These are phyloP conservation scores for Nyctereutes procyonoides DNA, from an alignment of 2,113 vertebrate genomes.

Conservation along the genomic window DNA sequence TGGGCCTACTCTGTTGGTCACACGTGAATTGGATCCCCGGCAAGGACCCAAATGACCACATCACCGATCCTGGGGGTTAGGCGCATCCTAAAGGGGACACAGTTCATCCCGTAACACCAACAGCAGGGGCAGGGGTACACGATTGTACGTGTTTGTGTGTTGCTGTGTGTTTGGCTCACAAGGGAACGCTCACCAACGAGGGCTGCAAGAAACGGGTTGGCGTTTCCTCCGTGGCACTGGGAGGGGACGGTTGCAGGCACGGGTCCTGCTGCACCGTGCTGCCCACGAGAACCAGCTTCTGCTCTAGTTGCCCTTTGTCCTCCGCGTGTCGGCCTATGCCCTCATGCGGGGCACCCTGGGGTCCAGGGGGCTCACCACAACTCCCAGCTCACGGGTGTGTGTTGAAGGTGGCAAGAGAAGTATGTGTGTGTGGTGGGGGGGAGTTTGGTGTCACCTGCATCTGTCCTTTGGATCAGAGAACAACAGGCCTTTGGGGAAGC, in stretches of 20 bases:
- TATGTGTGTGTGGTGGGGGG: not conserved
- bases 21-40: accelerated
- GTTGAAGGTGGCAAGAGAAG: accelerated
- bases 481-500: not conserved
- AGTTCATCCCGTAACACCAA: accelerated
- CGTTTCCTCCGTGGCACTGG: not conserved
- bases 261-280: accelerated
- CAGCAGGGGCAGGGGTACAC: not conserved
- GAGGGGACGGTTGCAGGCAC: accelerated
- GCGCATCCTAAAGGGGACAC: not conserved
- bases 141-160: accelerated
- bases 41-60: accelerated
- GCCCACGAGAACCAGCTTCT: not conserved
- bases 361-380: accelerated
- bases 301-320: not conserved
- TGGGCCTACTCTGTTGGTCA: accelerated
- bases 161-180: accelerated
- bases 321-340: not conserved
- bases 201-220: accelerated
- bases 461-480: not conserved
- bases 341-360: accelerated
- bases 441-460: accelerated
- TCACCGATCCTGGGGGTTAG: not conserved
- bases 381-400: not conserved
- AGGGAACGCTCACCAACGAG: accelerated